Percentiles rank a stretch among this genome's conserved stretches.
These are phyloP conservation scores for Mustela nigripes DNA, from an alignment of 2,113 vertebrate genomes.

Conservation along the genomic window DNA sequence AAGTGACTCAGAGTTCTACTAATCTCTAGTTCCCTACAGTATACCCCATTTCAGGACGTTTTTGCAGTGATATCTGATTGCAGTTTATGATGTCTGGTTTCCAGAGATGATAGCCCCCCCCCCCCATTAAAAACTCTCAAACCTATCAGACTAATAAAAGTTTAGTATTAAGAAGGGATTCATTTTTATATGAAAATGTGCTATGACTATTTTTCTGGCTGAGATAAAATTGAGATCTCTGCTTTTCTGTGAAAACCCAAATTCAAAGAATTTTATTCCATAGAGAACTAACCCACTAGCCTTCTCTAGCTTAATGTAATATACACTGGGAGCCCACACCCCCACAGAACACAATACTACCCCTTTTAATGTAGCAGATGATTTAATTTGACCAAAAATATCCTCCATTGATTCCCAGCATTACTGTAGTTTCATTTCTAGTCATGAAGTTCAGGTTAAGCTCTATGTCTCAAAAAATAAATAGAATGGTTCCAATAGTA, in stretches of 20 bases:
- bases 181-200: not conserved
- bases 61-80: constrained; percentile 21
- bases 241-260: constrained; percentile 28
- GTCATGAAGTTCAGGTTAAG: not conserved
- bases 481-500: not conserved
- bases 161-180: constrained; percentile 15
- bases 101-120: not conserved
- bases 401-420: not conserved
- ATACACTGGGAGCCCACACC: not conserved
- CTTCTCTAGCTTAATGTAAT: not conserved
- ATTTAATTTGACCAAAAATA: not conserved
- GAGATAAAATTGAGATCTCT: not conserved
- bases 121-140: not conserved
- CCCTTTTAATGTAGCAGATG: not conserved
- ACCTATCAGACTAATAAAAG: constrained; percentile 30
- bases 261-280: not conserved
- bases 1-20: constrained; percentile 29
- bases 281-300: not conserved
- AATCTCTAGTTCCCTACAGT: not conserved
- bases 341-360: not conserved
- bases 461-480: not conserved
- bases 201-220: not conserved
- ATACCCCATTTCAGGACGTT: constrained; percentile 8
- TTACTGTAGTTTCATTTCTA: rapidly evolving
- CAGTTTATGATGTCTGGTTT: constrained; percentile 6